Evolutionary conservation across 92 coral and sea anemone species (phyloP), one percentile per base, ranked within the genome.

Genomic region (Epizoanthus ramosus): DNA sequence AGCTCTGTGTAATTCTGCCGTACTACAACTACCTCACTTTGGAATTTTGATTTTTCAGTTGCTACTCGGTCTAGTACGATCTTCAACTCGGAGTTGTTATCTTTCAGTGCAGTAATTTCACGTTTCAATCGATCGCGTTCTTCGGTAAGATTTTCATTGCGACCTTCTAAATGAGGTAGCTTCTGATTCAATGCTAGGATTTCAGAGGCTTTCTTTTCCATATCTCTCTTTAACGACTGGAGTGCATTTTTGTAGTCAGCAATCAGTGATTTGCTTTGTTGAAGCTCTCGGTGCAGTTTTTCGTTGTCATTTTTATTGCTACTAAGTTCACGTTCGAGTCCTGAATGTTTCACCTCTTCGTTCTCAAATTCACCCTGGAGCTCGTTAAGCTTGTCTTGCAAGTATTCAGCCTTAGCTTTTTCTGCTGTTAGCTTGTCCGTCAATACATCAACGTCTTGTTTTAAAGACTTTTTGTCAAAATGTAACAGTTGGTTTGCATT

Each of bases 1-100:
- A 94, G 71, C 56, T 88, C 93, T 68, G 75, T 47, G 57, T 85
- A 73, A 69, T 86, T 93, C 33, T 84, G 89, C 66, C 83, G 93
- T 18, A 79, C 64, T 8, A 79, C 80, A 19, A 65, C 61, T 21
- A 90, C 83, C 60, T 94, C 99, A 60, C 88, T 80, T 65, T 85
- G 92, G 22, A 87, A 68, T 53, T 85, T 83, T 5, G 76, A 54
- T 60, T 92, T 96, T 59, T 96, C 98, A 6, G 85, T 69, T 66
- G 92, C 91, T 23, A 84, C 75, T 25, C 75, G 63, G 57, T 93
- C 97, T 35, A 88, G 53, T 6, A 81, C 75, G 53, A 79, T 81
- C 79, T 92, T 94, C 41, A 92, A 41, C 66, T 93, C 94, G 7
- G 90, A 79, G 33, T 80, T 81, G 79, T 91, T 92, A 43, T 87